Base-by-base conservation (phyloP, 2,797 vertebrate species). In the Tenualosa ilisha region DNA sequence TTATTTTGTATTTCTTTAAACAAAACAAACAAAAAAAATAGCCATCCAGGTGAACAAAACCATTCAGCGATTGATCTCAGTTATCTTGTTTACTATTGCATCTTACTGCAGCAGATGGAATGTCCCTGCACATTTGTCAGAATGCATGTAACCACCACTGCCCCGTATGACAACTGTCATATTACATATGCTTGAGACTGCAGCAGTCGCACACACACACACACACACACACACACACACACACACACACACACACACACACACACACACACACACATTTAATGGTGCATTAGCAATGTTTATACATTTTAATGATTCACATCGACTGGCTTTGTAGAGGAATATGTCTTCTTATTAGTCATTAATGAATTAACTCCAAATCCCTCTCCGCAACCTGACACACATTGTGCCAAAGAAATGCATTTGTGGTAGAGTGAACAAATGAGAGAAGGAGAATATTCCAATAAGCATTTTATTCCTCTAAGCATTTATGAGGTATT, bases 401-500 rank as follows among this genome's bases (percentile, higher is more conserved):
- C 40, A 43, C 37, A 43, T 79, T 43, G 37, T 79, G 40, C 37
- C 37, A 79, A 6, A 79, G 15, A 20, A 79, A 79, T 79, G 72
- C 6, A 46, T 79, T 79, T 79, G 72, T 79, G 40, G 37, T 43
- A 43, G 72, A 20, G 72, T 79, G 72, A 20, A 22, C 72, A 79
- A 79, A 79, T 72, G 26, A 72, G 65, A 37, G 20, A 46, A 22
- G 31, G 8, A 20, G 26, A 49, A 81, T n/a, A n/a, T 46, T 46
- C 37, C 82, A 72, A 50, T 85, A 24, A 81, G 37, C 50, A 51
- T 51, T 51, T 51, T 12, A 51, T 12, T 51, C 46, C 51, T 46
- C 79, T 49, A 87, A 56, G 84, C 50, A 56, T 82, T 63, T 83
- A 56, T 81, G 63, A n/a, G 40, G 54, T 20, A 50, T 53, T 51